A percentile compares a stretch with the other conserved stretches of the same genome.
These are phyloP conservation scores for Lamprotornis superbus DNA, from an alignment of 2,113 vertebrate species.

Conservation along the genomic window DNA sequence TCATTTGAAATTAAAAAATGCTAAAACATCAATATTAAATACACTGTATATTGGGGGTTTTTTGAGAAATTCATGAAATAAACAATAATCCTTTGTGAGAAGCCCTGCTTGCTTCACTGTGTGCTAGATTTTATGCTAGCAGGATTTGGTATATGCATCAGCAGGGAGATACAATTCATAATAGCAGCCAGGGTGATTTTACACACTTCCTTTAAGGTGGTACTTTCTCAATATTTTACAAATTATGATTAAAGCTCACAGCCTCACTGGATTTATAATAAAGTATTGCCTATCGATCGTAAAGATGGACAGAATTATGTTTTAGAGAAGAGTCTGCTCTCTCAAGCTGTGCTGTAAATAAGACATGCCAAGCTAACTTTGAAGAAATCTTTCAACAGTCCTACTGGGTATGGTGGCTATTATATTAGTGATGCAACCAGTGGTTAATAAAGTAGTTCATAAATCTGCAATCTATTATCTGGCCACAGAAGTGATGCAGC, in stretches of 20 bases:
- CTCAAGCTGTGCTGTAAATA: background rate
- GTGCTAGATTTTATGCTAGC: background rate
- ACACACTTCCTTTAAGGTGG: background rate
- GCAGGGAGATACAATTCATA: background rate
- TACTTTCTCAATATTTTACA: background rate
- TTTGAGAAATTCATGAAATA: background rate
- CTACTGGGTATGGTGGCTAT: background rate
- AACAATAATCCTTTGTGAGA: background rate
- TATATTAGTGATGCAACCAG: background rate
- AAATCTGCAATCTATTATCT: background rate
- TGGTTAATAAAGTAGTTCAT: background rate
- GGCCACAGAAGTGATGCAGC: background rate
- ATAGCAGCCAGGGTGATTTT: background rate
- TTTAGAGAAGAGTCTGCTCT: background rate
- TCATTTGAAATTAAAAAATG: background rate
- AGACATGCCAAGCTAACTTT: background rate
- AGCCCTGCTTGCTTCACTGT: background rate
- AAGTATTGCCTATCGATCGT: background rate
- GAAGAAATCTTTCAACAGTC: background rate
- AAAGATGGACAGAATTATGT: background rate
- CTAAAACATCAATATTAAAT: background rate
- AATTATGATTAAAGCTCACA: background rate
- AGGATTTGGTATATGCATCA: background rate
- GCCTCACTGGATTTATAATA: background rate
- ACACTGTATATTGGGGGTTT: background rate